Percentiles rank a stretch among this genome's conserved stretches.
Evolutionary conservation across 2,113 vertebrate species (phyloP).

Genomic region (Artemisiospiza belli): DNA sequence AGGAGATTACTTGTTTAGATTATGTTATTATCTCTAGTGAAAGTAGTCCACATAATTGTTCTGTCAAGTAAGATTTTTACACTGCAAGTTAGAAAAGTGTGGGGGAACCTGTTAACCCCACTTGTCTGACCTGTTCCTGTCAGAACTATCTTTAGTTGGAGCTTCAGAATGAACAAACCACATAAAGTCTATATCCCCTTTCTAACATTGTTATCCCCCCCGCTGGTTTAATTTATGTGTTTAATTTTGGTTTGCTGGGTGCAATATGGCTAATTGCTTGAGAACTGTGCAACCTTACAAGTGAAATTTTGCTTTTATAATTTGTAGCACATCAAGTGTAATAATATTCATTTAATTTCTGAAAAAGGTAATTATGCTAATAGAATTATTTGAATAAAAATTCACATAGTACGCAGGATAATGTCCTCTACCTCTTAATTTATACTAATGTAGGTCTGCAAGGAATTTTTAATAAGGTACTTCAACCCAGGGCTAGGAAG

Average conservation of each 20-base stretch:
- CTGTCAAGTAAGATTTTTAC: constrained; percentile 17
- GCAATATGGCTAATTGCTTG: constrained; percentile 76
- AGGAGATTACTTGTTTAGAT: constrained; percentile 19
- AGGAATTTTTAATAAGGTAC: constrained; percentile 66
- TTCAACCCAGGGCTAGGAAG: constrained; percentile 2
- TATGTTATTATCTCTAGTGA: background rate
- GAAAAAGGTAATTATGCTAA: constrained; percentile 79
- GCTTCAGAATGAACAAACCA: background rate
- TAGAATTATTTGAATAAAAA: constrained; percentile 81
- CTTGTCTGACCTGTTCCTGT: background rate
- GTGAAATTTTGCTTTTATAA: constrained; percentile 73
- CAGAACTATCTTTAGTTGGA: constrained; percentile 31
- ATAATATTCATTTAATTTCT: constrained; percentile 80
- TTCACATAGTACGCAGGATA: constrained; percentile 63
- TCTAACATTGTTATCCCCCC: constrained; percentile 66
- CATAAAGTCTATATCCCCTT: constrained; percentile 33
- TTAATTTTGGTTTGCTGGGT: constrained; percentile 77
- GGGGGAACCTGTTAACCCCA: constrained; percentile 33
- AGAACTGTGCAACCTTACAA: constrained; percentile 70
- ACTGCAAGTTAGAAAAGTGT: background rate
- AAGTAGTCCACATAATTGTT: background rate
- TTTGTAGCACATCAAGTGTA: constrained; percentile 75
- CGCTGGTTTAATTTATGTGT: constrained; percentile 78
- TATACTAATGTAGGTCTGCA: constrained; percentile 70
- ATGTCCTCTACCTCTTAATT: constrained; percentile 71